Percentiles rank a stretch among this genome's conserved stretches.
These are phyloP conservation scores for Lobophora halterata DNA, from an alignment of 2,888 invertebrate species.

Conservation along the genomic window DNA sequence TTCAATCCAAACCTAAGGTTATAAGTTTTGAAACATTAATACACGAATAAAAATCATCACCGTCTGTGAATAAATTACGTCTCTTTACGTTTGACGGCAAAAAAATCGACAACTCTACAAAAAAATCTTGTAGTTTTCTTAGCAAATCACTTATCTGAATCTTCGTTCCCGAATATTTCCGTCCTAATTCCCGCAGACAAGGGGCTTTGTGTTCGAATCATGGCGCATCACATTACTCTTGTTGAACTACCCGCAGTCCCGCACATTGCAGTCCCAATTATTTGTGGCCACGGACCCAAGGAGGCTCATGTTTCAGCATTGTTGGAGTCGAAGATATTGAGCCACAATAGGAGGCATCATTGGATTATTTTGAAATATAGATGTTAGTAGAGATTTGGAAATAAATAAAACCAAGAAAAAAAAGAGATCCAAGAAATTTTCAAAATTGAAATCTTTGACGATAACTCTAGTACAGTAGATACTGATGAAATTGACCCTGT, in stretches of 20 bases:
- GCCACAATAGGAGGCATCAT: constrained; percentile 19
- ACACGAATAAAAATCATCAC: too few species aligned
- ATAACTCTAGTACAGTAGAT: too few species aligned
- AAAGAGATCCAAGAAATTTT: neutral
- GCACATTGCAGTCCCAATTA: constrained; percentile 31
- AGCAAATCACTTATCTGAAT: constrained; percentile 1
- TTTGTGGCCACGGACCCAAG: constrained; percentile 25
- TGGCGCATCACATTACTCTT: constrained; percentile 25
- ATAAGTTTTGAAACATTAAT: too few species aligned
- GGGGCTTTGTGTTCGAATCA: constrained; percentile 47
- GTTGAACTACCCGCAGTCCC: constrained; percentile 19
- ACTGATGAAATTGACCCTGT: too few species aligned
- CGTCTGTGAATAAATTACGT: too few species aligned
- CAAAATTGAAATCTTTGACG: too few species aligned
- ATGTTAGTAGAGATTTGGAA: constrained; percentile 3
- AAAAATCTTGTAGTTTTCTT: neutral
- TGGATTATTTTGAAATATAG: constrained; percentile 19
- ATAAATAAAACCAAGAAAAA: neutral
- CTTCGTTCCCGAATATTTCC: constrained; percentile 9
- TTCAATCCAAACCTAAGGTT: too few species aligned
- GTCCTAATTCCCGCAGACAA: constrained; percentile 45
- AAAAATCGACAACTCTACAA: too few species aligned
- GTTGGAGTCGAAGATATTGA: constrained; percentile 18
- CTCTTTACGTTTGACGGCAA: too few species aligned
- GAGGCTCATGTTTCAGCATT: constrained; percentile 27